Conservation (phyloP, 2,888 invertebrate species). For the Clivina fossor region DNA sequence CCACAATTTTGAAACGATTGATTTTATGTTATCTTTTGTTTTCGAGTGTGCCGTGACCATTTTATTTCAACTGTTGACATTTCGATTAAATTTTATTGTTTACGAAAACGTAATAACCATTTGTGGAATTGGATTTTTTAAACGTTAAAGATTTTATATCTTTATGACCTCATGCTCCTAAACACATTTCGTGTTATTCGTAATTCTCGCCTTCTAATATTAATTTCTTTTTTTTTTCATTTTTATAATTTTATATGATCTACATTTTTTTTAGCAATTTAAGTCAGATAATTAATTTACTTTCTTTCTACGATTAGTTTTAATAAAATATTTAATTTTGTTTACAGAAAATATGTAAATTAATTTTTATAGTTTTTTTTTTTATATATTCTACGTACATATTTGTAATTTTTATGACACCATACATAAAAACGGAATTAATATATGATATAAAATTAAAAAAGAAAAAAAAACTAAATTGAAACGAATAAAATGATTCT, state of each 20-base stretch:
- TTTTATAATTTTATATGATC: no score
- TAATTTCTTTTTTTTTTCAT: no score
- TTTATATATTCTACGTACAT: background rate
- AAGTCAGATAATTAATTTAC: no score
- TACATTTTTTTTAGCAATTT: no score
- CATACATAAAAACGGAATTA: no score
- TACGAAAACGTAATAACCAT: constrained; percentile 20
- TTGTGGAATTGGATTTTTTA: constrained; percentile 1
- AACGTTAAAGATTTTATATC: no score
- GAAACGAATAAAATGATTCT: background rate
- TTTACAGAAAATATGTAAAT: background rate
- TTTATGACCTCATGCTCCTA: no score
- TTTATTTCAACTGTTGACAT: constrained; percentile 27
- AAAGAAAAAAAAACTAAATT: no score
- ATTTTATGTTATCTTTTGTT: constrained; percentile 29
- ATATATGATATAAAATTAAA: no score
- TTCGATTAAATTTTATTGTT: constrained; percentile 26
- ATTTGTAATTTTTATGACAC: background rate
- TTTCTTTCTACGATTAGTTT: background rate
- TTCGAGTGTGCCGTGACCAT: constrained; percentile 7
- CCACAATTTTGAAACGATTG: constrained; percentile 21
- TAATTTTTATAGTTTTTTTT: background rate
- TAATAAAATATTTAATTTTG: background rate
- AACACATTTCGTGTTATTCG: no score
- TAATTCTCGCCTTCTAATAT: no score